phyloP scores from a whole-genome alignment of 2,888 invertebrate genomes.

The Gastracanthus pulcherrimus region DNA sequence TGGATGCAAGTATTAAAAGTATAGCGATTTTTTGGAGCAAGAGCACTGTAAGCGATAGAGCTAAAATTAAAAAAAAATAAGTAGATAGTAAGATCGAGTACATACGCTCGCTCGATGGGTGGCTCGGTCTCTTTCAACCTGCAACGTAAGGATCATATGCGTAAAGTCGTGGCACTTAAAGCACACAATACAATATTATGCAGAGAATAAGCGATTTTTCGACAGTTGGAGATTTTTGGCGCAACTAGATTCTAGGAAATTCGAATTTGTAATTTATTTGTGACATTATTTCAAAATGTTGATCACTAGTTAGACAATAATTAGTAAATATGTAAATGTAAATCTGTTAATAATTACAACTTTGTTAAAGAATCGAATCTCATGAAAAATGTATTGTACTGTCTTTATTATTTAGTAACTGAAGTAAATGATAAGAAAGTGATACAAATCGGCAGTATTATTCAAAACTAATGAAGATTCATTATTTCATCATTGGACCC shows the following conservation, averaged over 20 bases:
- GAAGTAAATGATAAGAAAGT: too few species aligned
- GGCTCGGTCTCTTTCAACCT: conserved; percentile 92
- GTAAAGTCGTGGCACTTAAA: conserved; percentile 67
- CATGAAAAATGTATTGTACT: too few species aligned
- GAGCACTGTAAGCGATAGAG: conserved; percentile 2
- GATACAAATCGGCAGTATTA: too few species aligned
- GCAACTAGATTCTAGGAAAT: too few species aligned
- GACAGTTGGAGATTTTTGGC: neutral
- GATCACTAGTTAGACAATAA: too few species aligned
- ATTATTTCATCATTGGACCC: neutral
- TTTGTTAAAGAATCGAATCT: too few species aligned
- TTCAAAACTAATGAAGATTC: neutral
- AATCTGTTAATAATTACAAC: too few species aligned
- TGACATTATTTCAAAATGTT: too few species aligned
- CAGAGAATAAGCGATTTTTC: neutral
- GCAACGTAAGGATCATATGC: conserved; percentile 80
- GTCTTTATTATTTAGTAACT: too few species aligned
- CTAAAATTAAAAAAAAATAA: conserved; percentile 56
- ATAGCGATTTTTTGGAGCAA: neutral
- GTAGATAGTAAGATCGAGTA: conserved; percentile 80
- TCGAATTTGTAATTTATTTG: too few species aligned
- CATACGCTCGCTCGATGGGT: conserved; percentile 91
- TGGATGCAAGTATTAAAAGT: neutral
- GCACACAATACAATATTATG: conserved; percentile 60
- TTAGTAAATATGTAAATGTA: too few species aligned